phyloP scores from a whole-genome alignment of 2,797 vertebrate species.

The Otolemur crassicaudatus region DNA sequence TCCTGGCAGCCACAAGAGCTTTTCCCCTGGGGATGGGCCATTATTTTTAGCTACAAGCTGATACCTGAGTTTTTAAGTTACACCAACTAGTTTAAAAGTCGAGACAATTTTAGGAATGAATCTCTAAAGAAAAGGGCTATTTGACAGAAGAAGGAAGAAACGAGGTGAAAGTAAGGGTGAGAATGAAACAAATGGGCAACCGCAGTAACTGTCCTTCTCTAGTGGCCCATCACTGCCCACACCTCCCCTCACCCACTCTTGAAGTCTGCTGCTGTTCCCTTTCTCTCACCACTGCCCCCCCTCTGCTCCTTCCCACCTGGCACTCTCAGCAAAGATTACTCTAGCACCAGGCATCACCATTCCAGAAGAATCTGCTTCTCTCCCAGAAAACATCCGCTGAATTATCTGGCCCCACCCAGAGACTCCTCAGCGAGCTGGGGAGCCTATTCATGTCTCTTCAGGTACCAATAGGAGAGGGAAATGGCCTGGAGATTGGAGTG shows the following conservation, averaged over 20 bases:
- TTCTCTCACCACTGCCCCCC: neutral
- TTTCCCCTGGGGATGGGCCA: neutral
- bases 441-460: neutral
- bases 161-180: neutral
- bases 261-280: neutral
- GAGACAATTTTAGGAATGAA: neutral
- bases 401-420: neutral
- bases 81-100: neutral
- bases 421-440: neutral
- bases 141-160: neutral
- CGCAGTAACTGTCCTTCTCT: neutral
- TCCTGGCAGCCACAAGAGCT: neutral
- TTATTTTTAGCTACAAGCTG: neutral
- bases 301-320: neutral
- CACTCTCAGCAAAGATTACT: neutral
- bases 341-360: neutral
- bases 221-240: neutral
- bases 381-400: neutral
- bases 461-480: neutral
- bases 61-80: neutral
- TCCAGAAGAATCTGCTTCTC: neutral
- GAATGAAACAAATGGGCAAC: neutral
- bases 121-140: neutral
- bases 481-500: neutral
- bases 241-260: neutral